A percentile compares a stretch with the other conserved stretches of the same genome.
phyloP scores from a whole-genome alignment of 2,113 vertebrate species.

The Microtus oregoni region DNA sequence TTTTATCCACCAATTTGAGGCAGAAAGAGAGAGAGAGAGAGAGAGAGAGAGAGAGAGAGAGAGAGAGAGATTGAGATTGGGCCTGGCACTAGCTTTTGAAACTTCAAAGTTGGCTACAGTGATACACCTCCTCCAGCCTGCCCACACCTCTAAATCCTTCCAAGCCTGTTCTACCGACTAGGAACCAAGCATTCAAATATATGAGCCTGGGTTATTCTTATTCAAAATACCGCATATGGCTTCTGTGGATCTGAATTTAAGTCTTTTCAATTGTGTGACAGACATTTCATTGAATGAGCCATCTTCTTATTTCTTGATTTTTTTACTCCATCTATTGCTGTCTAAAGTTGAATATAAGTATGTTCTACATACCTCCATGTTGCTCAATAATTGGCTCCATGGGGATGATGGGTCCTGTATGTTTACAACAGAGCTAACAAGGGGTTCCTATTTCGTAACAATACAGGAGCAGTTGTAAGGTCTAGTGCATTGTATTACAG shows the following conservation, averaged over 20 bases:
- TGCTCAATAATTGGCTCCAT: not conserved
- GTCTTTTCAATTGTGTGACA: not conserved
- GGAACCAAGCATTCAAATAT: not conserved
- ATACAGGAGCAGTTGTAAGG: not conserved
- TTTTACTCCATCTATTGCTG: not conserved
- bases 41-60: not conserved
- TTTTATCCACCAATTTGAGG: not conserved
- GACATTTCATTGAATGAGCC: not conserved
- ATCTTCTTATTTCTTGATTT: not conserved
- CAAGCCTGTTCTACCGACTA: not conserved
- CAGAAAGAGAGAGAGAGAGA: not conserved
- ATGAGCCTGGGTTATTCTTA: not conserved
- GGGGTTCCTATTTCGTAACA: not conserved
- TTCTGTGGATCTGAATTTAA: not conserved
- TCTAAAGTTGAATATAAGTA: slow-evolving; percentile 15
- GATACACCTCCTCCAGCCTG: too few species aligned
- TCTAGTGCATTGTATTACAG: not conserved
- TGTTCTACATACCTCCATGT: not conserved
- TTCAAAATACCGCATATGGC: not conserved
- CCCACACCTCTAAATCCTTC: not conserved
- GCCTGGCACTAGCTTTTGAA: not conserved
- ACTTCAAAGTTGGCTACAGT: not conserved
- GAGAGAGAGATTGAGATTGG: not conserved
- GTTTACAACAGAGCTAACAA: not conserved
- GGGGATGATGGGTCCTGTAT: not conserved